These are phyloP conservation scores for Ernsta delagoae DNA, from an alignment of 2,888 invertebrate species.

Conservation along the genomic window DNA sequence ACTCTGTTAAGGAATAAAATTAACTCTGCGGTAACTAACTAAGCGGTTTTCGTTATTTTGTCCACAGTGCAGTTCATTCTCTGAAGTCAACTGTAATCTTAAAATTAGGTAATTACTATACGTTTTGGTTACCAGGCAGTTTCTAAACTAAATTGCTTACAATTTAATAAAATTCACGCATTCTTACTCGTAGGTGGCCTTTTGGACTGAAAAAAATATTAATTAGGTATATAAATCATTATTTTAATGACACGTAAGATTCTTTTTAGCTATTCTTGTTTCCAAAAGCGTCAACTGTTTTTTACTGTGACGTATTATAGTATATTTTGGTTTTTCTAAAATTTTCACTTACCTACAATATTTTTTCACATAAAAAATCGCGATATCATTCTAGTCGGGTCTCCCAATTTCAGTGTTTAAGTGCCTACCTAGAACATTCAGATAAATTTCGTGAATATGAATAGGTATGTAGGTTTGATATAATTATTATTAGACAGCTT, in stretches of 20 bases:
- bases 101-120: constrained; percentile 24
- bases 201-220: background rate
- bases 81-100: constrained; percentile 16
- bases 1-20: constrained; percentile 17
- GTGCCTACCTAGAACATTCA: too few species aligned
- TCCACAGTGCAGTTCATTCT: constrained; percentile 8
- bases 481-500: too few species aligned
- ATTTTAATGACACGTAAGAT: background rate
- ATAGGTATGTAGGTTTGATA: too few species aligned
- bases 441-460: too few species aligned
- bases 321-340: too few species aligned
- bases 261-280: background rate
- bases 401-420: too few species aligned
- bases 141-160: constrained; percentile 11
- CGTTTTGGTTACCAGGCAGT: constrained; percentile 10
- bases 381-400: too few species aligned
- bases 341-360: too few species aligned
- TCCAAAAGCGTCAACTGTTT: background rate
- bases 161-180: constrained; percentile 4
- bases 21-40: background rate
- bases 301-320: background rate
- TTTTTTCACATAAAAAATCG: too few species aligned
- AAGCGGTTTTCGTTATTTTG: constrained; percentile 15
- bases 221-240: background rate
- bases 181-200: constrained; percentile 4